Base-by-base conservation (phyloP, 2,888 invertebrate species). In the Drosophila dives region DNA sequence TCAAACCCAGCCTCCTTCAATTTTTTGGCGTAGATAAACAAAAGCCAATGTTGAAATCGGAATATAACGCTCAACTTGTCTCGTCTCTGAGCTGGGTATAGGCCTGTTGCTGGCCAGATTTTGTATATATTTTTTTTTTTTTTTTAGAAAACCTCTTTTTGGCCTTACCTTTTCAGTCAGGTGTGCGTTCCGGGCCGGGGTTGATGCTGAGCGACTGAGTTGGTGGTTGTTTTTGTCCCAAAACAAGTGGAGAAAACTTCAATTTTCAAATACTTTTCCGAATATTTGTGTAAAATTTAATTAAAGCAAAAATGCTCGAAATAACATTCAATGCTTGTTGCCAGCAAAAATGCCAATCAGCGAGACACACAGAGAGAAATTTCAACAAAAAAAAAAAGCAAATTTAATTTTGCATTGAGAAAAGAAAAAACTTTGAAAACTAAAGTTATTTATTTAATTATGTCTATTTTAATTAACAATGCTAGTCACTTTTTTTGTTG, bases 271-370 rank as follows among this genome's bases (percentile, higher is more conserved):
- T 84, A 84, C 81, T 84, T 84, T 84, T 75, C 68, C 58, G 73
- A 84, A 89, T 89, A 89, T 89, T 83, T 90, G 72, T 71, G 70
- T 72, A 87, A 74, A 89, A 86, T 90, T 89, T 89, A 86, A 90
- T 89, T 90, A 86, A 86, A 86, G 75, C 64, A 66, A 68, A 89
- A 89, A 90, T 88, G 68, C 80, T 68, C 70, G 58, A 67, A 67
- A 90, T 82, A 87, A 85, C 83, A 88, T 70, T 64, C 59, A 72
- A 68, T 69, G 36, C 7, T 10, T 20, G 32, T n/a, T 55, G 56
- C 29, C 12, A 61, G 12, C 20, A 3, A 20, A 20, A 20, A 45
- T 45, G 45, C 45, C 29, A 29, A 29, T 29, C 29, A 29, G 34
- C 15, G 36, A 12, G 23, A 15, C 17, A 64, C 8, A n/a, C 7